Base-by-base conservation (phyloP, 1,140 invertebrate genomes). In the Saxidomus purpurata region DNA sequence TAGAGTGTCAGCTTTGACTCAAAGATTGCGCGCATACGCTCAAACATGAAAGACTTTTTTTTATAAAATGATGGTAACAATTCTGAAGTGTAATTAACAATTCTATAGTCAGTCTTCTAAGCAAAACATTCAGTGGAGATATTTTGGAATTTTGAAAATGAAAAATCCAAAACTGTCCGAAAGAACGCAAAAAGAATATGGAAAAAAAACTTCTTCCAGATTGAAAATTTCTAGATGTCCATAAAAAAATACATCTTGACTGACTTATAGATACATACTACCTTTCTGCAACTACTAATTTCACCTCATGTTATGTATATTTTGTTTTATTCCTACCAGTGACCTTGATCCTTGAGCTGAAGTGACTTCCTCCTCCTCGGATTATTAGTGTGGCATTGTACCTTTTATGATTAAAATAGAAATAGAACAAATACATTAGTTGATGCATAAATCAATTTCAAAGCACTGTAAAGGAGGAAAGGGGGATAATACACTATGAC, bases 391-490 rank as follows among this genome's bases (percentile, higher is more conserved):
- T 49, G 71, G 38, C 71, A n/a, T 25, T 43, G 71, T n/a, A 76
- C 71, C 40, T 76, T 59, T 77, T 40, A 36, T 55, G 15, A 28
- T 87, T 49, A 87, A n/a, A 87, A 87, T 77, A 87, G 85, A 87
- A 87, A 87, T 79, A 87, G 77, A 87, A 87, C 43, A 87, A 34
- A 55, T 49, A 25, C 38, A 86, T 86, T 86, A 86, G 52, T 76
- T 40, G 61, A 31, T 3, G 81, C n/a, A 49, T 38, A 22, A 84
- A 31, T 55, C 77, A 80, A 52, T 47, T 25, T 76, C 71, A 76
- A n/a, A 76, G n/a, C 71, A 59, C 43, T 40, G 25, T 79, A 79
- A 22, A 79, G 13, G 25, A 15, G 49, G 22, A 80, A 55, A 49
- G 49, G 77, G 3, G 59, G 36, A 49, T 4, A 74, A 74, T 40